Percentiles rank a stretch among this genome's conserved stretches.
Conservation (phyloP, 2,113 vertebrate genomes). For the Spea bombifrons region DNA sequence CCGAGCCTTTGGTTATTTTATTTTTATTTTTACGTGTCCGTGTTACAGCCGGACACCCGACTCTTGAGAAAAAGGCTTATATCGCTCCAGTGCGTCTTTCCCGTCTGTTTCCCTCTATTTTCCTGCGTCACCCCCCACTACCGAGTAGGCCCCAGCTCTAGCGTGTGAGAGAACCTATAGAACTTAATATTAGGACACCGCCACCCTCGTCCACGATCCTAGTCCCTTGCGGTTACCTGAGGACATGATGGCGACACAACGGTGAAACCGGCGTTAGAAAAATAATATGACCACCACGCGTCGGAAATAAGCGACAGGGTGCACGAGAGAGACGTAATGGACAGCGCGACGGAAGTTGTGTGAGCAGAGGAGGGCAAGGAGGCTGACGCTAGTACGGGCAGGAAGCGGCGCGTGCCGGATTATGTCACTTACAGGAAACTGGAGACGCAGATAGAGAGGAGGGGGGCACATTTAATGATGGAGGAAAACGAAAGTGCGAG, state of each 20-base stretch:
- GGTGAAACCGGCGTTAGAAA: neutral
- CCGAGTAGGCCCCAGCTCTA: neutral
- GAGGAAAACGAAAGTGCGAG: too few species aligned
- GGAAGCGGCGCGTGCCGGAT: neutral
- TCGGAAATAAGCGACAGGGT: neutral
- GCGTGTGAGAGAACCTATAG: too few species aligned
- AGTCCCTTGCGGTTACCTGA: constrained; percentile 20
- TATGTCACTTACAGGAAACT: neutral
- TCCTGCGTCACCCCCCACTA: neutral
- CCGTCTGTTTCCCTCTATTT: neutral
- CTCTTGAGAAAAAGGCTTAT: too few species aligned
- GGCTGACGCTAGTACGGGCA: neutral
- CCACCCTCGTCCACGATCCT: neutral
- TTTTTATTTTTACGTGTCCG: too few species aligned
- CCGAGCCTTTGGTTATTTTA: too few species aligned
- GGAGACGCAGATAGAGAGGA: neutral
- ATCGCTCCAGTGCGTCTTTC: neutral
- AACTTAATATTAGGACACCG: too few species aligned
- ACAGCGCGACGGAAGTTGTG: constrained; percentile 1
- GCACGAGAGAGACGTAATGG: neutral
- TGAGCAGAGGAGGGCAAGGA: neutral
- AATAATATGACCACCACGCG: neutral
- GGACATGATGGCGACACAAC: constrained; percentile 34
- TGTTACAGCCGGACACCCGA: neutral
- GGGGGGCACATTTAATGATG: too few species aligned